These are phyloP conservation scores for Lepus europaeus DNA, from an alignment of 2,113 vertebrate species.

Conservation along the genomic window DNA sequence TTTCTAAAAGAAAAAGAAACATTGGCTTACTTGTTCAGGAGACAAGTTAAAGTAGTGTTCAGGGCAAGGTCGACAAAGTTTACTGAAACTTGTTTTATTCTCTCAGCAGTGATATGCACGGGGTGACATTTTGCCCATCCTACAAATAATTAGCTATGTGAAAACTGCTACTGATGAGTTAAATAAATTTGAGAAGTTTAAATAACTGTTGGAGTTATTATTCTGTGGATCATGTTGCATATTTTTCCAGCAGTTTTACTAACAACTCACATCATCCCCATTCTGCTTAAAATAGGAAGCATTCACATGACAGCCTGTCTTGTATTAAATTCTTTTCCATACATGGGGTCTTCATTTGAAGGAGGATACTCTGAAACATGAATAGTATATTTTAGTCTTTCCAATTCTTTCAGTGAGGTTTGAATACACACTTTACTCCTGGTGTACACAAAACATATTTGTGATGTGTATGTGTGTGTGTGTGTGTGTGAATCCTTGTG, in stretches of 20 bases:
- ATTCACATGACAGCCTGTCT: neutral
- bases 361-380: neutral
- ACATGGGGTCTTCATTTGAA: neutral
- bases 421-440: neutral
- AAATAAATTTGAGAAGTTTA: slow-evolving; percentile 9
- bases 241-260: neutral
- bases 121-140: neutral
- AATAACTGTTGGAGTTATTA: neutral
- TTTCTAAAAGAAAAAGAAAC: neutral
- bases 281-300: neutral
- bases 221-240: neutral
- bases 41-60: neutral
- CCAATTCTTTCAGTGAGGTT: neutral
- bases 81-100: neutral
- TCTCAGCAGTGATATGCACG: neutral
- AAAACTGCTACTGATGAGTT: neutral
- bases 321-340: neutral
- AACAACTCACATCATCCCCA: neutral
- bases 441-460: slow-evolving; percentile 18
- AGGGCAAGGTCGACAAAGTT: neutral
- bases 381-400: neutral
- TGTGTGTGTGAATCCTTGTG: neutral
- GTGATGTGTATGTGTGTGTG: neutral
- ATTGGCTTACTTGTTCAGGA: neutral
- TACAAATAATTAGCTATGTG: neutral